Evolutionary conservation across 2,113 vertebrate species (phyloP).

Genomic region (Prunella fulvescens): DNA sequence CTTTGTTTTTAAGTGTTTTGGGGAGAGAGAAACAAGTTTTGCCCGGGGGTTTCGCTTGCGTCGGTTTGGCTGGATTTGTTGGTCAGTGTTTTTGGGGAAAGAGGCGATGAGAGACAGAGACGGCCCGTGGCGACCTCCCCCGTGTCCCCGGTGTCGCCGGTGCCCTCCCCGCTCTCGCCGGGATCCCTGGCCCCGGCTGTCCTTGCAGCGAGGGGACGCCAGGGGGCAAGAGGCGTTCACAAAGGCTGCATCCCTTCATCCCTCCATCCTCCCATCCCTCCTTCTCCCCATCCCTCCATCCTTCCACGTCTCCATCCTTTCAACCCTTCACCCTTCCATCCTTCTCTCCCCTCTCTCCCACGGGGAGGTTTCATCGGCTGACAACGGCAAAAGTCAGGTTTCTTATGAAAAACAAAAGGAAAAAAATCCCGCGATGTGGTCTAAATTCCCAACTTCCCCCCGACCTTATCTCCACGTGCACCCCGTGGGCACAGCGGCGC

Average conservation of each 20-base stretch:
- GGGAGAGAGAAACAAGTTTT: not conserved
- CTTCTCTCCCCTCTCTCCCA: not conserved
- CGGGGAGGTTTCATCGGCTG: not conserved
- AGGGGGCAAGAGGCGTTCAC: constrained; percentile 74
- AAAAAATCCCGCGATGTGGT: not conserved
- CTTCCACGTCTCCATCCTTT: not conserved
- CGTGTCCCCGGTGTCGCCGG: no score
- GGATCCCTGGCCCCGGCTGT: not conserved
- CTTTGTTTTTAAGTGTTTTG: not conserved
- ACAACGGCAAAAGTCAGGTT: not conserved
- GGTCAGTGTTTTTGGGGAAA: not conserved
- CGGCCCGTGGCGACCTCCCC: not conserved
- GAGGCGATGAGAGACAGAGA: not conserved
- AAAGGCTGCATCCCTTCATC: not conserved
- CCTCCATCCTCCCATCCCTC: not conserved
- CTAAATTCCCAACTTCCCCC: not conserved
- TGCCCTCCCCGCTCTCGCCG: no score
- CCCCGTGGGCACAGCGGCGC: constrained; percentile 37
- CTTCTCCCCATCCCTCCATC: not conserved
- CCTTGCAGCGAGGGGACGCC: constrained; percentile 66
- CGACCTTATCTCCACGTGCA: not conserved
- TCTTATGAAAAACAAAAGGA: not conserved
- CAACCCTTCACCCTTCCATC: not conserved
- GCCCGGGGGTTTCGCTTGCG: not conserved
- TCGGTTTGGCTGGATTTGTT: not conserved